Percentiles rank a stretch among this genome's conserved stretches.
phyloP scores from a whole-genome alignment of 2,113 vertebrate species.

The Alexandromys fortis region DNA sequence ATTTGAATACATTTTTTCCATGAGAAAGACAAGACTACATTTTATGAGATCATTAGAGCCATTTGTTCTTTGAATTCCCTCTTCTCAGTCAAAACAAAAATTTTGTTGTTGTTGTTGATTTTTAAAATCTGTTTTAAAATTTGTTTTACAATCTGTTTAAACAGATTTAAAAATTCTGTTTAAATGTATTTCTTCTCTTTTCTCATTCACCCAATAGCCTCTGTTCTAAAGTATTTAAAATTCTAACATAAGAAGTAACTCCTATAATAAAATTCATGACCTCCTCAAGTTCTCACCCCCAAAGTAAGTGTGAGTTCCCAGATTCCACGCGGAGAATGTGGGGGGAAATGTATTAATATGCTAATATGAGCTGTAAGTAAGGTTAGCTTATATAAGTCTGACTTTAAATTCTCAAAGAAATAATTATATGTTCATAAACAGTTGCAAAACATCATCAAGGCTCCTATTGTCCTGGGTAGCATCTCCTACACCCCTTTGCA shows the following conservation, averaged over 20 bases:
- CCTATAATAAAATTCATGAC: not conserved
- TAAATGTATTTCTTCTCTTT: not conserved
- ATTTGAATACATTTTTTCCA: constrained; percentile 38
- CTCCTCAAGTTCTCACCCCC: not conserved
- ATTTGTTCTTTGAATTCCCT: constrained; percentile 42
- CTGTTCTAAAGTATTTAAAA: constrained; percentile 28
- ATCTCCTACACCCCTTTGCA: not conserved
- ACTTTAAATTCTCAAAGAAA: not conserved
- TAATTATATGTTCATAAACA: not conserved
- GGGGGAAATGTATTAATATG: not conserved
- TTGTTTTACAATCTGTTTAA: no score
- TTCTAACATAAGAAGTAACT: not conserved
- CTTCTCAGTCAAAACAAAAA: not conserved
- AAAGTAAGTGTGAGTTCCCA: not conserved
- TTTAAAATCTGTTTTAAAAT: no score
- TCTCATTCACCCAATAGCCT: not conserved
- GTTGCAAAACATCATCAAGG: not conserved
- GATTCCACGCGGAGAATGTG: not conserved
- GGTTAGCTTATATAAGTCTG: not conserved
- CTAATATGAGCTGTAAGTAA: not conserved
- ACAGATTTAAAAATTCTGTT: no score
- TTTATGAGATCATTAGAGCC: constrained; percentile 18
- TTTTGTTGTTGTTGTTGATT: not conserved
- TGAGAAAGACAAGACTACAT: constrained; percentile 42
- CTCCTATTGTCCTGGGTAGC: not conserved